phyloP scores from a whole-genome alignment of 2,113 vertebrate genomes.

The Otocyon megalotis region DNA sequence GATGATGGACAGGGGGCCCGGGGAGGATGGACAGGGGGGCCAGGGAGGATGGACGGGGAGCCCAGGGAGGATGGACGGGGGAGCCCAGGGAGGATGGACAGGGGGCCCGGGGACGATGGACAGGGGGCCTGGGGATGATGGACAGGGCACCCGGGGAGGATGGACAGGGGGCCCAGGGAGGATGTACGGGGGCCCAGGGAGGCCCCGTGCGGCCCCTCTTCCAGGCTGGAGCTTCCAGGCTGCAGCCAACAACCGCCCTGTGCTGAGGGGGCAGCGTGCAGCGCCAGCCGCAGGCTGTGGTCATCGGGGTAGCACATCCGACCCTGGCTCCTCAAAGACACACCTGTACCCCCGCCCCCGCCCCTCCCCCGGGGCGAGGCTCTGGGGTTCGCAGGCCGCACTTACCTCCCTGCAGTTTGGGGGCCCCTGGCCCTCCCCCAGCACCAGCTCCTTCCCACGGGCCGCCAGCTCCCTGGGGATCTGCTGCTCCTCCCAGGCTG shows the following conservation, averaged over 20 bases:
- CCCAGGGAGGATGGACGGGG: too few species aligned
- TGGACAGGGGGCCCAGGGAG: too few species aligned
- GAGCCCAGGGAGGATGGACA: too few species aligned
- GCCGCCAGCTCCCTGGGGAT: constrained; percentile 65
- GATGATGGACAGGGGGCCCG: too few species aligned
- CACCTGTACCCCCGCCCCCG: background rate
- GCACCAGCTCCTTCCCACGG: constrained; percentile 66
- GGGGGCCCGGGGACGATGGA: too few species aligned
- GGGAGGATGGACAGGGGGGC: too few species aligned
- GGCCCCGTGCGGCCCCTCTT: background rate
- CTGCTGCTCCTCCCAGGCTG: constrained; percentile 64
- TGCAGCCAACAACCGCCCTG: background rate
- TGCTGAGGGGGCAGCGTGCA: too few species aligned
- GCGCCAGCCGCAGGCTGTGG: background rate
- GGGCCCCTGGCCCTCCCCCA: background rate
- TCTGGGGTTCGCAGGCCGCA: background rate
- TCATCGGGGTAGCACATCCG: background rate
- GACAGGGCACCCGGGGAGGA: too few species aligned
- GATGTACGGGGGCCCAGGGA: too few species aligned
- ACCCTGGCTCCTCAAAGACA: background rate
- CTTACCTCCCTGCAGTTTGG: constrained; percentile 50
- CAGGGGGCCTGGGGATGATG: too few species aligned
- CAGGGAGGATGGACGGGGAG: too few species aligned
- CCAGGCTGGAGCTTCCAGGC: background rate
- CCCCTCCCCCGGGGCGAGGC: background rate